Evolutionary conservation across 2,797 vertebrate genomes (phyloP).

Genomic region (Coendou prehensilis): DNA sequence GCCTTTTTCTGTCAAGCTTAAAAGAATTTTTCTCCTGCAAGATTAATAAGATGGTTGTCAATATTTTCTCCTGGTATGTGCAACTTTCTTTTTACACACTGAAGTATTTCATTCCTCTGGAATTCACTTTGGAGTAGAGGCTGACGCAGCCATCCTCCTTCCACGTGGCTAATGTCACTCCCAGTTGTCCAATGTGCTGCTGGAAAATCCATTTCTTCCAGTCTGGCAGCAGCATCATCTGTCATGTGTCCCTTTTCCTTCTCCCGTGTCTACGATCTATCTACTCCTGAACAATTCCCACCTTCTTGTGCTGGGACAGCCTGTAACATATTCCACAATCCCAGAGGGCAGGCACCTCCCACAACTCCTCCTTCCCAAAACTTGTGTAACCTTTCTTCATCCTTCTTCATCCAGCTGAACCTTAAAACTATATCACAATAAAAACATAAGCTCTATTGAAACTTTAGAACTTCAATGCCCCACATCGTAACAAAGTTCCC

Average conservation of each 20-base stretch:
- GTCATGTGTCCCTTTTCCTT: background rate
- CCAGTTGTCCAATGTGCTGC: background rate
- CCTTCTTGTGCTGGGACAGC: fast-evolving
- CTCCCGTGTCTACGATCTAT: background rate
- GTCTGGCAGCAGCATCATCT: background rate
- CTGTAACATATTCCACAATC: fast-evolving
- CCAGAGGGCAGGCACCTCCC: background rate
- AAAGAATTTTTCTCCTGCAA: background rate
- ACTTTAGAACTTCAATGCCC: background rate
- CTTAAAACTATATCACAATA: background rate
- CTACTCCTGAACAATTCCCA: background rate
- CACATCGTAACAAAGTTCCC: background rate
- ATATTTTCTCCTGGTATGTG: background rate
- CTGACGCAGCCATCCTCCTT: background rate
- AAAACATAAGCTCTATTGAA: conserved; percentile 12
- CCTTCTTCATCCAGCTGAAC: background rate
- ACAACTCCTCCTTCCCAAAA: background rate
- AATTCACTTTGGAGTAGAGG: background rate
- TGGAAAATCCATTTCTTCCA: background rate
- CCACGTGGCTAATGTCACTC: background rate
- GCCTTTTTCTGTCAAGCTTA: background rate
- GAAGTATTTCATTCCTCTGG: conserved; percentile 22
- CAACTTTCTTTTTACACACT: background rate
- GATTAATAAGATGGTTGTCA: background rate
- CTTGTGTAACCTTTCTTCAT: background rate